Evolutionary conservation across 2,888 invertebrate species (phyloP).

Genomic region (Arrhopalites spinosus): DNA sequence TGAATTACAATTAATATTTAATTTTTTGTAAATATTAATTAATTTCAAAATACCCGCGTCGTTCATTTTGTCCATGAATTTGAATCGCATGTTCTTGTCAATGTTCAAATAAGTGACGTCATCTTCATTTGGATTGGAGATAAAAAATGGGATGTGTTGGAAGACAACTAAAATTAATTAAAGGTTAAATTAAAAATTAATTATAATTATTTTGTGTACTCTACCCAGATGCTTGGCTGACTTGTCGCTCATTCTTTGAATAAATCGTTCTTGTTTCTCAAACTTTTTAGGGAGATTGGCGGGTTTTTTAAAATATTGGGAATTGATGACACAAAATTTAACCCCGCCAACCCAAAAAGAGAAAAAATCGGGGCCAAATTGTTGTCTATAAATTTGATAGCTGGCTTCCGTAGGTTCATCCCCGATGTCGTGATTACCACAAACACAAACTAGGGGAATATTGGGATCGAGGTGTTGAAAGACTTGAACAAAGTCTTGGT

Average conservation of each 20-base stretch:
- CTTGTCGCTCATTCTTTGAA: slow-evolving; percentile 55
- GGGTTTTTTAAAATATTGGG: slow-evolving; percentile 60
- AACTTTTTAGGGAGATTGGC: slow-evolving; percentile 55
- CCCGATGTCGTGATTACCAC: slow-evolving; percentile 64
- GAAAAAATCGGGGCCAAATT: slow-evolving; percentile 63
- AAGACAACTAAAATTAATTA: slow-evolving; percentile 58
- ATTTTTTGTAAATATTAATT: neutral
- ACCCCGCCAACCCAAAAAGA: slow-evolving; percentile 62
- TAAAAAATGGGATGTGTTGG: slow-evolving; percentile 62
- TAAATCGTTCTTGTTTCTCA: slow-evolving; percentile 58
- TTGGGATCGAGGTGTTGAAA: slow-evolving; percentile 59
- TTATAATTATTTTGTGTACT: no score
- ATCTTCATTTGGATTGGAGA: slow-evolving; percentile 58
- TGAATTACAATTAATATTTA: slow-evolving; percentile 1
- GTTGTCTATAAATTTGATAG: slow-evolving; percentile 57
- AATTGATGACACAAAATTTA: slow-evolving; percentile 62
- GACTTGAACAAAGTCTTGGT: slow-evolving; percentile 58
- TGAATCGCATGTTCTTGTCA: slow-evolving; percentile 56
- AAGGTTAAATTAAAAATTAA: no score
- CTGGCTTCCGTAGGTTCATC: slow-evolving; percentile 60
- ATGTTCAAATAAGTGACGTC: slow-evolving; percentile 60
- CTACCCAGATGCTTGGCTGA: slow-evolving; percentile 37
- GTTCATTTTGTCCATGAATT: slow-evolving; percentile 59
- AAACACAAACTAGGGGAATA: slow-evolving; percentile 62
- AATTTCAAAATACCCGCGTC: slow-evolving; percentile 57